Conservation (phyloP, 2,113 vertebrate species). For the Sebastes fasciatus region DNA sequence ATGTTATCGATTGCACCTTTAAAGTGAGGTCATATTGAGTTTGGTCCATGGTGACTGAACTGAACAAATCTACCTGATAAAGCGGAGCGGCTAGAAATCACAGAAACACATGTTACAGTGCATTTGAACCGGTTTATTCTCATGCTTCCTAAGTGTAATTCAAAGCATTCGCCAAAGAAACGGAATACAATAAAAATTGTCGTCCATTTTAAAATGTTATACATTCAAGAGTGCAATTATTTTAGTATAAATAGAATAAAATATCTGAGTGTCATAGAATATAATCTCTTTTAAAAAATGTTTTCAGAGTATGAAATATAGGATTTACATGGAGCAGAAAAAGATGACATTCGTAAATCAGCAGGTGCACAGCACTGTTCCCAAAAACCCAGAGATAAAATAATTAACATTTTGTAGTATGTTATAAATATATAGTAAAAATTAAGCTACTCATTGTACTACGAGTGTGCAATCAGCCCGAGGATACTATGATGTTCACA, state of each 20-base stretch:
- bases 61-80: not conserved
- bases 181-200: conserved; percentile 26
- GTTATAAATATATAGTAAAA: conserved; percentile 66
- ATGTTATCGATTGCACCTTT: not conserved
- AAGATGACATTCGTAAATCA: conserved; percentile 57
- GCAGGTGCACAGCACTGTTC: conserved; percentile 65
- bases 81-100: not conserved
- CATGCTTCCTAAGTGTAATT: conserved; percentile 46
- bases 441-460: conserved; percentile 55
- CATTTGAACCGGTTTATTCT: conserved; percentile 59
- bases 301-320: conserved; percentile 64
- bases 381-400: conserved; percentile 62
- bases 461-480: conserved; percentile 39
- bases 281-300: conserved; percentile 65
- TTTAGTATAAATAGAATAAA: conserved; percentile 76
- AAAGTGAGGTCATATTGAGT: not conserved
- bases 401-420: conserved; percentile 15
- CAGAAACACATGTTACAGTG: conserved; percentile 1
- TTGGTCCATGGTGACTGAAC: not conserved
- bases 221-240: conserved; percentile 62
- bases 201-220: conserved; percentile 40
- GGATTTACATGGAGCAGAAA: conserved; percentile 53
- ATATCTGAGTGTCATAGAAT: conserved; percentile 64
- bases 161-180: conserved; percentile 49
- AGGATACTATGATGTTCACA: conserved; percentile 18